phyloP scores from a whole-genome alignment of 1,140 invertebrate genomes.

The Eciton burchellii region DNA sequence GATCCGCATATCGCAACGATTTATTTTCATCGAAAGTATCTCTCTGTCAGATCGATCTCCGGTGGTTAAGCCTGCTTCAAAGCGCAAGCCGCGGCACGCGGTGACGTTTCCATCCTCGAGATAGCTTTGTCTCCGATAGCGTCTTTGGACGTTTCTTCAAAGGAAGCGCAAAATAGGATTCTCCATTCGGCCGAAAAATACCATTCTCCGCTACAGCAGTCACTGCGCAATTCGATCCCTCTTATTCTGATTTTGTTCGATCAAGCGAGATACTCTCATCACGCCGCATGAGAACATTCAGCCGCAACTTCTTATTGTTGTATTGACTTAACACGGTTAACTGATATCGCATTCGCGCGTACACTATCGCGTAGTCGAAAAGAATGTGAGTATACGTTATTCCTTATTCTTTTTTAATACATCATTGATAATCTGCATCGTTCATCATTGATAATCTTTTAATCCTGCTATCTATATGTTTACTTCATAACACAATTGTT shows the following conservation, averaged over 20 bases:
- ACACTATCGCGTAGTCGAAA: no score
- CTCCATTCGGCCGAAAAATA: conserved; percentile 39
- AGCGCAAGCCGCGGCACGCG: conserved; percentile 6
- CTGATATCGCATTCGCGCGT: no score
- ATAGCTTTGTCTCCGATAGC: conserved; percentile 23
- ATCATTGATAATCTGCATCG: no score
- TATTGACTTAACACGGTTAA: no score
- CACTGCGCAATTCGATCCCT: not conserved
- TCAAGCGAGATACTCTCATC: no score
- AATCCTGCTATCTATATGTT: no score
- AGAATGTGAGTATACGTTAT: no score
- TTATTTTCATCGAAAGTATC: not conserved
- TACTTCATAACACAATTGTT: no score
- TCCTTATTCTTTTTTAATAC: no score
- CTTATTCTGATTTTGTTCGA: not conserved
- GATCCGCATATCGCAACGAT: not conserved
- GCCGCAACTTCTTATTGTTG: no score
- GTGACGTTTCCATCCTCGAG: not conserved
- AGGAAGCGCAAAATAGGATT: conserved; percentile 35
- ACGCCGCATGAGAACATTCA: no score
- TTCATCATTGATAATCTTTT: no score
- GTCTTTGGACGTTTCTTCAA: conserved; percentile 25
- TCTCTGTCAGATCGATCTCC: not conserved
- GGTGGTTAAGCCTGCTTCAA: not conserved
- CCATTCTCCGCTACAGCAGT: conserved; percentile 30